Evolutionary conservation across 2,888 invertebrate genomes (phyloP).

Genomic region (Caenorhabditis sp.): DNA sequence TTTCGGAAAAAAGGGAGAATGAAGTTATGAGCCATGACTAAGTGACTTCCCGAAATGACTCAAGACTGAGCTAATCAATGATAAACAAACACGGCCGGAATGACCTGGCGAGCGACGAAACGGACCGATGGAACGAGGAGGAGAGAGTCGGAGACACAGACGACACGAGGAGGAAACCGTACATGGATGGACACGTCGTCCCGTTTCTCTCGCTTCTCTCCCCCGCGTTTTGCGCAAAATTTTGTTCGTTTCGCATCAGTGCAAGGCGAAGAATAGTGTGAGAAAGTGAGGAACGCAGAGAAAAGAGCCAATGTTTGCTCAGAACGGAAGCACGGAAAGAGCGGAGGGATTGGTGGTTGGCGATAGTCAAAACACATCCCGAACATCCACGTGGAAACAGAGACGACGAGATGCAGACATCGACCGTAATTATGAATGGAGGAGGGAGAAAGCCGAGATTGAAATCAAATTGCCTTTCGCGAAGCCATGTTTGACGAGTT

Average conservation of each 20-base stretch:
- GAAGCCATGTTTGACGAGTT: slow-evolving; percentile 18
- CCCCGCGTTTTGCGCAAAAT: slow-evolving; percentile 26
- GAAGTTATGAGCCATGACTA: too few relatives aligned
- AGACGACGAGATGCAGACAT: neutral
- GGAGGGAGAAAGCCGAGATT: slow-evolving; percentile 1
- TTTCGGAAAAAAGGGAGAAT: too few relatives aligned
- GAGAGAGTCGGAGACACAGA: slow-evolving; percentile 26
- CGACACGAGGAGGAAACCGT: neutral
- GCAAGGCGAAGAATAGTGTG: neutral
- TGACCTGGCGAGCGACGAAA: slow-evolving; percentile 11
- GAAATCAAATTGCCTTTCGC: neutral
- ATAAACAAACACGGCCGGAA: slow-evolving; percentile 34
- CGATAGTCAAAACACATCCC: neutral
- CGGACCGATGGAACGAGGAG: slow-evolving; percentile 2
- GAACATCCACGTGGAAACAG: slow-evolving; percentile 7
- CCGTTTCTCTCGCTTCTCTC: neutral
- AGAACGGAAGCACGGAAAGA: neutral
- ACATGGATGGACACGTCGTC: slow-evolving; percentile 33
- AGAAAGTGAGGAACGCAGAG: slow-evolving; percentile 9
- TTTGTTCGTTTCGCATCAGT: neutral
- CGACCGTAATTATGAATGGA: slow-evolving; percentile 5
- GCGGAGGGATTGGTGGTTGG: neutral
- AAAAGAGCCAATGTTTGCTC: slow-evolving; percentile 3
- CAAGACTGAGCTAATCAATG: slow-evolving; percentile 13
- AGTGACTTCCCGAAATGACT: neutral